These are phyloP conservation scores for Microcebus jonahi DNA, from an alignment of 2,113 vertebrate species.

Conservation along the genomic window DNA sequence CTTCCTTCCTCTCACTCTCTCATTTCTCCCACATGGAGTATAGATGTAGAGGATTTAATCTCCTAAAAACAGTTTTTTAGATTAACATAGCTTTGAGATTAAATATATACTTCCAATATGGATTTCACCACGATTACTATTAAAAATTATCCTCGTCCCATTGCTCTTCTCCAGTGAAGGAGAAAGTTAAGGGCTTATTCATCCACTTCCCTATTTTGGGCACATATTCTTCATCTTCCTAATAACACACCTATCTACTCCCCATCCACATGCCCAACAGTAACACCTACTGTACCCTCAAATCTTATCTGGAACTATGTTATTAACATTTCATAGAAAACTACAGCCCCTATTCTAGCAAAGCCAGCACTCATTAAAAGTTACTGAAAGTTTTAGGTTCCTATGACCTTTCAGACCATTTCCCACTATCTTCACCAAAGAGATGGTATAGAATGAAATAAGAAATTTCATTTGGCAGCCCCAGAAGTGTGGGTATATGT, in stretches of 20 bases:
- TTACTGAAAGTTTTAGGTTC: background rate
- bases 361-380: background rate
- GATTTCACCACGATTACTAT: constrained; percentile 24
- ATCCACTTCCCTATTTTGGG: background rate
- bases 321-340: constrained; percentile 3
- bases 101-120: background rate
- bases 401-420: background rate
- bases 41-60: background rate
- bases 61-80: background rate
- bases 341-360: background rate
- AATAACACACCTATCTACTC: background rate
- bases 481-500: background rate
- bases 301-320: background rate
- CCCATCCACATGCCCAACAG: background rate
- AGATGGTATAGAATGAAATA: background rate
- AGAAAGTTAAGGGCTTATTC: constrained; percentile 2
- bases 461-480: background rate
- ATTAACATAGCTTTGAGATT: constrained; percentile 46
- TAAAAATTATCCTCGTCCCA: constrained; percentile 1
- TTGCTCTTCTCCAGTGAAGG: constrained; percentile 30
- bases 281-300: background rate
- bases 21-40: background rate
- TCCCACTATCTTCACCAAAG: background rate
- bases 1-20: background rate
- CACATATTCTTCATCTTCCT: constrained; percentile 11